A percentile compares a stretch with the other conserved stretches of the same genome.
Evolutionary conservation across 2,113 vertebrate species (phyloP).

Genomic region (Bufo bufo): DNA sequence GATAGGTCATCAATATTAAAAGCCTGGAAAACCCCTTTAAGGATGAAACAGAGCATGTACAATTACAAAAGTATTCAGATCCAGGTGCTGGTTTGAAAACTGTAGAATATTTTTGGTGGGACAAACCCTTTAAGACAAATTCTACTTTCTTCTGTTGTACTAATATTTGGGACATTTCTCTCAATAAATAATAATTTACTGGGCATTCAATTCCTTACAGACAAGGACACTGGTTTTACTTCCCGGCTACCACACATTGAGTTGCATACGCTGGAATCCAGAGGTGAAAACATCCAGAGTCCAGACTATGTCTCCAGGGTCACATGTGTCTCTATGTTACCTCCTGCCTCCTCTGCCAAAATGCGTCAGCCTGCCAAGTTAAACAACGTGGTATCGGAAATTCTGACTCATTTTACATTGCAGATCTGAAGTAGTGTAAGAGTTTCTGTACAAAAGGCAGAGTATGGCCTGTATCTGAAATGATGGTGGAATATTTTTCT

Average conservation of each 20-base stretch:
- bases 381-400: slow-evolving; percentile 70
- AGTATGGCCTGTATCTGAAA: not conserved
- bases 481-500: not conserved
- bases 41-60: no score
- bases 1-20: no score
- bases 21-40: no score
- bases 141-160: no score
- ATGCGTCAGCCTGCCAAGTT: slow-evolving; percentile 71
- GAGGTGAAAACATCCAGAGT: slow-evolving; percentile 61
- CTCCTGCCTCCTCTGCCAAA: slow-evolving; percentile 73
- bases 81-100: no score
- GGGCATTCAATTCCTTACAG: not conserved
- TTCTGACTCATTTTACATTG: slow-evolving; percentile 2
- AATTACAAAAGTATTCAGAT: no score
- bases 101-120: no score
- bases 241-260: not conserved
- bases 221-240: not conserved
- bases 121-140: no score
- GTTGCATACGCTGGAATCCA: slow-evolving; percentile 27
- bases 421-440: not conserved
- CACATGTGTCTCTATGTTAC: slow-evolving; percentile 72
- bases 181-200: not conserved
- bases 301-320: slow-evolving; percentile 72
- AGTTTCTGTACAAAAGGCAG: not conserved
- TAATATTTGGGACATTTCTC: not conserved